Evolutionary conservation across 1,140 invertebrate species (phyloP).

Genomic region (Holotrichia oblita): DNA sequence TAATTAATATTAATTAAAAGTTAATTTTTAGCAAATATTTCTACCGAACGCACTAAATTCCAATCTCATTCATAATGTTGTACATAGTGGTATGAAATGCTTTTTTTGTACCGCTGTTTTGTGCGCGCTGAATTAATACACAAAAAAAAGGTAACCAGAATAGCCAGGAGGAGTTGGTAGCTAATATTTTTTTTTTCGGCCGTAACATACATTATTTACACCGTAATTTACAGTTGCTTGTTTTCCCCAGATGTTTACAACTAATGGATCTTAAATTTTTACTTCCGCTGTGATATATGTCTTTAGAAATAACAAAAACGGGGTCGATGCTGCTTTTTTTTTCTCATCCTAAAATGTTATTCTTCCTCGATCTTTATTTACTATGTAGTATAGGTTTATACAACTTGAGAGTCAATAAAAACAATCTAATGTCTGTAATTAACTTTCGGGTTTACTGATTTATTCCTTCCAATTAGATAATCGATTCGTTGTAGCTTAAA

Average conservation of each 20-base stretch:
- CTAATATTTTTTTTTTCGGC: slow-evolving; percentile 19
- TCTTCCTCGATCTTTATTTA: neutral
- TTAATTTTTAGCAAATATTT: no score
- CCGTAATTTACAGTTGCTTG: slow-evolving; percentile 29
- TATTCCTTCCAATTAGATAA: slow-evolving; percentile 26
- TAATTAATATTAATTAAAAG: no score
- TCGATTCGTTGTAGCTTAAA: neutral
- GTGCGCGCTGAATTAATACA: neutral
- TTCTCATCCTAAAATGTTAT: neutral
- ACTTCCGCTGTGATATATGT: slow-evolving; percentile 21
- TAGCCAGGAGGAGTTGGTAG: neutral
- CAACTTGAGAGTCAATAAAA: neutral
- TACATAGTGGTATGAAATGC: no score
- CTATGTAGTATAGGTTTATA: slow-evolving; percentile 11
- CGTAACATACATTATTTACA: slow-evolving; percentile 11
- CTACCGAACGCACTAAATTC: no score
- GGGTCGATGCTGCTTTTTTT: neutral
- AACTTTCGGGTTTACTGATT: neutral
- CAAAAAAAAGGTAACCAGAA: slow-evolving; percentile 6
- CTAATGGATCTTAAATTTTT: slow-evolving; percentile 37
- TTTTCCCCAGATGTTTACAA: slow-evolving; percentile 19
- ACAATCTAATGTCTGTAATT: slow-evolving; percentile 5
- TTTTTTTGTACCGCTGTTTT: no score
- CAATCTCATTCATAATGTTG: no score
- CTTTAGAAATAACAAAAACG: neutral